phyloP scores from a whole-genome alignment of 2,113 vertebrate species.

The Anarrhichthys ocellatus region DNA sequence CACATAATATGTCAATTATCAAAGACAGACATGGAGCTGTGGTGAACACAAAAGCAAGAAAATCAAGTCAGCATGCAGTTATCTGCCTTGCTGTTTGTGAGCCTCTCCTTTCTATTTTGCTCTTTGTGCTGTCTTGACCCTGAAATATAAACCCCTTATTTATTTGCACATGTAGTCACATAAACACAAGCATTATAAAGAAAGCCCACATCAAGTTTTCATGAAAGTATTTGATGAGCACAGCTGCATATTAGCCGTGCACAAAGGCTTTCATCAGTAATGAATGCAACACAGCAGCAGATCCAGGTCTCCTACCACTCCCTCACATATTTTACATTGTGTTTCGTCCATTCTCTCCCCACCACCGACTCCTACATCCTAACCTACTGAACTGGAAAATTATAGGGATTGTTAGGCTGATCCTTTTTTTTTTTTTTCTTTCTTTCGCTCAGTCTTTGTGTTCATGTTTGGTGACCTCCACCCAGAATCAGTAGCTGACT shows the following conservation, averaged over 20 bases:
- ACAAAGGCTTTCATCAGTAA: conserved; percentile 49
- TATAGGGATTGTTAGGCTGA: conserved; percentile 13
- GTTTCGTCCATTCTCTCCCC: conserved; percentile 30
- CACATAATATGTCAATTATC: conserved; percentile 12
- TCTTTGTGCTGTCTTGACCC: conserved; percentile 19
- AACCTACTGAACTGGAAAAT: conserved; percentile 32
- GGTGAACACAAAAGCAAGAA: conserved; percentile 15
- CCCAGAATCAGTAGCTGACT: conserved; percentile 17
- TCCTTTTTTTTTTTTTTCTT: background rate
- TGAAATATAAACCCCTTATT: conserved; percentile 23
- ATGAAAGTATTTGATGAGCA: conserved; percentile 37
- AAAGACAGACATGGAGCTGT: conserved; percentile 1
- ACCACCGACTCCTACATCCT: background rate
- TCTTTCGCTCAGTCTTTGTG: conserved; percentile 16
- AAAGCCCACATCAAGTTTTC: conserved; percentile 8
- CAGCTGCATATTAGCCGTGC: conserved; percentile 28
- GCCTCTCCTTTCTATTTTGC: background rate
- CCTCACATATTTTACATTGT: conserved; percentile 18
- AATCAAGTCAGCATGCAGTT: conserved; percentile 12
- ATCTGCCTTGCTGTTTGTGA: background rate
- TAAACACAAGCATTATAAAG: conserved; percentile 16
- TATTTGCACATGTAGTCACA: conserved; percentile 18
- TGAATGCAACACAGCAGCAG: conserved; percentile 39
- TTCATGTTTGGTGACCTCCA: conserved; percentile 36
- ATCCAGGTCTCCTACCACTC: conserved; percentile 15